Evolutionary conservation across 2,888 invertebrate species (phyloP).

Genomic region (Acholoe squamosa): DNA sequence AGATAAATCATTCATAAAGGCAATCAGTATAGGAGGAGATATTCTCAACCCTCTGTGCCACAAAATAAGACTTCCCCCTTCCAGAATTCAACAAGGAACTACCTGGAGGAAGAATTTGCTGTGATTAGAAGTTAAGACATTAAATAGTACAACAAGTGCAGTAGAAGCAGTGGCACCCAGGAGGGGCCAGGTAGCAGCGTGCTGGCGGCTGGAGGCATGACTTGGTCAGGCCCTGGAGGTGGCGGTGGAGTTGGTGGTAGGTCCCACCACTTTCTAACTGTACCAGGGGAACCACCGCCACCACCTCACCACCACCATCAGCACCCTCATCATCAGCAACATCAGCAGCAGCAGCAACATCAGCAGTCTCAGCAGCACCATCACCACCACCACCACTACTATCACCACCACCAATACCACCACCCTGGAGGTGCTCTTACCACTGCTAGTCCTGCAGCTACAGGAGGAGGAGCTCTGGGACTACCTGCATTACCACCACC

Average conservation of each 20-base stretch:
- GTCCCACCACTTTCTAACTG: background rate
- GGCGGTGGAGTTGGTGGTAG: slow-evolving; percentile 4
- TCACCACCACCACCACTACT: slow-evolving; percentile 18
- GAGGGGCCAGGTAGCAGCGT: background rate
- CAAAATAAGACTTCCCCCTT: too few relatives aligned
- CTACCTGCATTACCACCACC: background rate
- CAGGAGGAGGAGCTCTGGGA: background rate
- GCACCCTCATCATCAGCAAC: background rate
- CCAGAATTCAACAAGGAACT: too few relatives aligned
- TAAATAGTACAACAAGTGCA: too few relatives aligned
- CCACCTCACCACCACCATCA: background rate
- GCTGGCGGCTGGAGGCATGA: slow-evolving; percentile 6
- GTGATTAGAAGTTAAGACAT: too few relatives aligned
- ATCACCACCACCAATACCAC: slow-evolving; percentile 8
- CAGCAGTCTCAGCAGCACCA: background rate
- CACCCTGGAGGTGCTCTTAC: background rate
- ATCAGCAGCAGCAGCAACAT: background rate
- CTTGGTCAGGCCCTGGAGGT: background rate
- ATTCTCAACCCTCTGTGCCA: too few relatives aligned
- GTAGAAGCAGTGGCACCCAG: background rate
- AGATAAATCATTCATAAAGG: too few relatives aligned
- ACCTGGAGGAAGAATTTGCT: too few relatives aligned
- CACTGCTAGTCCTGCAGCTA: background rate
- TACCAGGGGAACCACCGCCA: background rate
- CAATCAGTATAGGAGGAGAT: too few relatives aligned